Percentiles rank a stretch among this genome's conserved stretches.
These are phyloP conservation scores for Ganaspis sp. DNA, from an alignment of 1,140 invertebrate genomes.

Conservation along the genomic window DNA sequence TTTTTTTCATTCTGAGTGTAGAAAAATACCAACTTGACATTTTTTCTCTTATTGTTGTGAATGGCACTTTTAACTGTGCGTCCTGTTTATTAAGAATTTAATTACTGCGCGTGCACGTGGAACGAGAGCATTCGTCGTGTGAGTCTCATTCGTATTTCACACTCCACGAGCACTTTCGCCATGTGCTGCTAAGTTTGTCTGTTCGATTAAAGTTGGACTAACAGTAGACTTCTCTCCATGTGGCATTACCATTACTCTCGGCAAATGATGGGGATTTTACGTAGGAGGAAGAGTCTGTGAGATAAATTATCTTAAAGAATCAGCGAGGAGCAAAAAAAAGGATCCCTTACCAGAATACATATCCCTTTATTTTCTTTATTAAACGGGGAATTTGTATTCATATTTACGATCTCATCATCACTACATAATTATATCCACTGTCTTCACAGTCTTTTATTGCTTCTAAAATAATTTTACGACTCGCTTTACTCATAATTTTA, in stretches of 20 bases:
- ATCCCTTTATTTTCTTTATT: no score
- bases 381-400: background rate
- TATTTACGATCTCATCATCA: background rate
- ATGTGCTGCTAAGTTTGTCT: constrained; percentile 30
- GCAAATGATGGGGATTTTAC: constrained; percentile 24
- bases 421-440: background rate
- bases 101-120: constrained; percentile 14
- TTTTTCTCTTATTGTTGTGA: background rate
- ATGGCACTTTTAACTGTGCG: background rate
- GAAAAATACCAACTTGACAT: background rate
- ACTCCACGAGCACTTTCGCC: constrained; percentile 23
- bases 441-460: background rate
- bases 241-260: constrained; percentile 27
- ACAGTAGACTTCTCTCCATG: constrained; percentile 29
- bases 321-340: background rate
- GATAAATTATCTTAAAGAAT: constrained; percentile 18
- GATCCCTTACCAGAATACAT: background rate
- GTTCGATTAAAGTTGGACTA: constrained; percentile 30
- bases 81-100: constrained; percentile 22
- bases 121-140: constrained; percentile 17
- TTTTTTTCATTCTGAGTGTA: no score
- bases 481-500: background rate
- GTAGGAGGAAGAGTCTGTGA: constrained; percentile 1
- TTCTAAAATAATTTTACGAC: background rate
- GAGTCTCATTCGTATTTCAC: constrained; percentile 29